A percentile compares a stretch with the other conserved stretches of the same genome.
phyloP scores from a whole-genome alignment of 2,113 vertebrate genomes.

The Mustelus asterias region DNA sequence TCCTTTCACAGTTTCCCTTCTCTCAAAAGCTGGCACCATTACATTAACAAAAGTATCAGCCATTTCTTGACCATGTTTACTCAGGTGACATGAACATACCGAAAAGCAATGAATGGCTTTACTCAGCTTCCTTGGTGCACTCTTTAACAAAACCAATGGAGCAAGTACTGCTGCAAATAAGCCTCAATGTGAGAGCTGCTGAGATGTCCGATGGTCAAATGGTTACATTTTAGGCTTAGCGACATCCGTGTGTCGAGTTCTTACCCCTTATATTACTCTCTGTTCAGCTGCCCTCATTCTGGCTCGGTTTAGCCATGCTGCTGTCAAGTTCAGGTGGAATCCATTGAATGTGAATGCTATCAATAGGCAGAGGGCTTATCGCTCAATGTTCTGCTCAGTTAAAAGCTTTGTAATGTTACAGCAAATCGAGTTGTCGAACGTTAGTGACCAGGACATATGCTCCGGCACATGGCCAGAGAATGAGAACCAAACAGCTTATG shows the following conservation, averaged over 20 bases:
- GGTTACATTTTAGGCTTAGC: constrained; percentile 50
- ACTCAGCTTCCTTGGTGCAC: constrained; percentile 31
- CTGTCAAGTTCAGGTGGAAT: constrained; percentile 4
- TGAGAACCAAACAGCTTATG: neutral
- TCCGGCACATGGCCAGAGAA: neutral
- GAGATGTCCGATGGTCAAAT: constrained; percentile 44
- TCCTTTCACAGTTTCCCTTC: neutral
- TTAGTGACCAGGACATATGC: neutral
- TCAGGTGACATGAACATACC: neutral
- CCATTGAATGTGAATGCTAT: neutral
- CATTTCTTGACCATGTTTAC: constrained; percentile 14
- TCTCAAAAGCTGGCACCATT: neutral
- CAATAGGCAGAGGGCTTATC: neutral
- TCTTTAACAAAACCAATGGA: neutral
- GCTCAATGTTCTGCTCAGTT: neutral
- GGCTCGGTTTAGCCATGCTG: constrained; percentile 38
- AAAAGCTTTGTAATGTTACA: neutral
- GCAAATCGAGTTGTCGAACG: neutral
- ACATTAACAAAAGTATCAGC: neutral
- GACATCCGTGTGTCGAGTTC: constrained; percentile 44
- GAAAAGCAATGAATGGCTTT: constrained; percentile 35
- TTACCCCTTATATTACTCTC: constrained; percentile 16
- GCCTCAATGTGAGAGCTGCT: neutral
- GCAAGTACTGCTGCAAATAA: neutral
- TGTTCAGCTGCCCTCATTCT: constrained; percentile 48